Evolutionary conservation across 1,140 invertebrate genomes (phyloP).

Genomic region (Drusus annulatus): DNA sequence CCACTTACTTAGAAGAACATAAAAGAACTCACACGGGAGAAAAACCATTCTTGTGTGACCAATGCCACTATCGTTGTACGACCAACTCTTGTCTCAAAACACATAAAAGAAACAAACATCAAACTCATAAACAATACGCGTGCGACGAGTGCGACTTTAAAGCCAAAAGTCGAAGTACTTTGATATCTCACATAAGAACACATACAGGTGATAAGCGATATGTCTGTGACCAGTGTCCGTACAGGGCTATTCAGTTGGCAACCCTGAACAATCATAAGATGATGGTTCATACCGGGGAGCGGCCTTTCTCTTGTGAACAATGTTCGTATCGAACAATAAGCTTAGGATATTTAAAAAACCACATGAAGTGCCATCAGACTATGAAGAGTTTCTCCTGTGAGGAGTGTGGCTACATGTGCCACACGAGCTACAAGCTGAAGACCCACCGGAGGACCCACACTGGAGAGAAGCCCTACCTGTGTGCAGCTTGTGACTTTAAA

Average conservation of each 20-base stretch:
- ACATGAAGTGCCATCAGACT: constrained; percentile 36
- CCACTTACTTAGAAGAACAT: constrained; percentile 47
- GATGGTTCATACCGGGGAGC: constrained; percentile 49
- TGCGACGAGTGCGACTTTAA: constrained; percentile 48
- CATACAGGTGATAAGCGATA: constrained; percentile 44
- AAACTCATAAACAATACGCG: constrained; percentile 30
- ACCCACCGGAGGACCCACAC: constrained; percentile 47
- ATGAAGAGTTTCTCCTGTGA: constrained; percentile 47
- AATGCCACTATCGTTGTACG: constrained; percentile 46
- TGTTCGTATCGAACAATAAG: constrained; percentile 44
- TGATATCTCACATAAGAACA: constrained; percentile 36
- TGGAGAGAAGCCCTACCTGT: constrained; percentile 44
- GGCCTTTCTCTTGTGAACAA: constrained; percentile 48
- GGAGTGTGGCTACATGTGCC: constrained; percentile 39
- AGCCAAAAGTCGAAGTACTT: constrained; percentile 46
- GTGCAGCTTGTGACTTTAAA: constrained; percentile 44
- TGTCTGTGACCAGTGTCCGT: constrained; percentile 47
- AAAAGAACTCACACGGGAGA: constrained; percentile 42
- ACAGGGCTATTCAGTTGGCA: constrained; percentile 42
- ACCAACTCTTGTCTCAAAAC: constrained; percentile 26
- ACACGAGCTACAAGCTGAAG: constrained; percentile 44
- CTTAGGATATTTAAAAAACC: constrained; percentile 39
- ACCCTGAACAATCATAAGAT: constrained; percentile 44
- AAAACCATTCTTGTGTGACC: constrained; percentile 48
- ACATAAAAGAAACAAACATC: constrained; percentile 50